Evolutionary conservation across 2,113 vertebrate genomes (phyloP), one percentile per base, ranked within the genome.

Genomic region (Butorides virescens): DNA sequence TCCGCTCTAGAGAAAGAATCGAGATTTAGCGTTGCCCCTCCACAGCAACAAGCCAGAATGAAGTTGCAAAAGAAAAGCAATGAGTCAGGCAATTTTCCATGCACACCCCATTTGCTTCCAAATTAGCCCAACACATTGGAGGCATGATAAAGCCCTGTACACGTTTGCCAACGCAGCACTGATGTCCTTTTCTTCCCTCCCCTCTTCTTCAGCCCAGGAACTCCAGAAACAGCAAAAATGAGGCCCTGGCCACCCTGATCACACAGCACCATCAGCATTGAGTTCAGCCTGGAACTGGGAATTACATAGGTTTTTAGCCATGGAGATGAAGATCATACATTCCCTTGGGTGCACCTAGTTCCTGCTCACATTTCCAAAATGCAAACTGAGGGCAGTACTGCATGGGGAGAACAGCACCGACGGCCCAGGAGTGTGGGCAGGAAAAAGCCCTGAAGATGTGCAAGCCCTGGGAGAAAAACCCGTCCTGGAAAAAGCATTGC

Each of bases 1-100:
- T 97, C 65, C 66, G 78, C 44, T 92, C 98, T 98, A 86, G 74
- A 92, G 96, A 89, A 62, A 78, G 78, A 97, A 94, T 23, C 11
- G 52, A 95, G 86, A 68, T 44, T 50, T 47, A 91, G 46, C 4
- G 1, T n/a, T 26, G 42, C 14, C 55, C 37, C 56, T 67, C 82
- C 67, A 59, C 49, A 78, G 81, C 74, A 86, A 74, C 27, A 25
- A 77, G 67, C 47, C 44, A 9, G 66, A 46, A 10, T 7, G 36
- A 87, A 76, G 77, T 88, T 70, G 52, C 21, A 25, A 23, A 85
- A 87, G 47, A 52, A 73, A 81, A 91, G 42, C 42, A 27, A 11
- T 0, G 32, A 79, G 37, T 58, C 55, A 34, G 77, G 42, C 59
- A 73, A 34, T 67, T 83, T 77, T 63, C 67, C 34, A 11, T 7